Base-by-base conservation (phyloP, 1,140 invertebrate species). In the Trachelipus rathkii region DNA sequence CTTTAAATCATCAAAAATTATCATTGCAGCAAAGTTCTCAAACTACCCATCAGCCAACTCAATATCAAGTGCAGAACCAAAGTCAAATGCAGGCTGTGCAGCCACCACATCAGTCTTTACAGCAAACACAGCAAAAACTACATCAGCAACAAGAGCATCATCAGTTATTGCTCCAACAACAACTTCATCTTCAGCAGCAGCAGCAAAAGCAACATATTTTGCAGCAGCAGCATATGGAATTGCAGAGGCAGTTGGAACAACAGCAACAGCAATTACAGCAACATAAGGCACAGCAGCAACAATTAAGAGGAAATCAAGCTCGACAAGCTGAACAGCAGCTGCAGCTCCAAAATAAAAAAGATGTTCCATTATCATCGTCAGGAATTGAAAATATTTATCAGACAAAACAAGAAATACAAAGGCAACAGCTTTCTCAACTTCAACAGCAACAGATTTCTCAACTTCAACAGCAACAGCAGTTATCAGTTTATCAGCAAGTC, bases 1-100 rank as follows among this genome's bases (percentile, higher is more conserved):
- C 33, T 7, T 44, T 44, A 24, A 60, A 33, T 43, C 24, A 68
- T 44, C 67, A n/a, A 44, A 67, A 43, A 75, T 66, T 10, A 5
- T 33, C 60, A 10, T 33, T 67, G 13, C 23, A 73, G 9, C 21
- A 10, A 10, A 77, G n/a, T 45, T 71, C 67, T 10, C 15, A 66
- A 10, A 43, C 74, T 53, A 77, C 75, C 60, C 77, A 46, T 24
- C 50, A 68, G 23, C 60, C 11, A 44, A 23, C 15, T 60, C 46
- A 70, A 72, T 53, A 3, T 53, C 70, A 15, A 73, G 76, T 69
- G 66, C 79, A 44, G 74, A 68, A 4, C 74, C 74, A 33, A 50
- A 75, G 66, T 66, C 71, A 44, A 44, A 75, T 43, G 24, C 82
- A 91, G 82, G 84, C 94, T 13, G 85, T 95, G 81, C 89, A 91